phyloP scores from a whole-genome alignment of 37 sponge, comb jelly and placozoan species.

The Geodia barretti region DNA sequence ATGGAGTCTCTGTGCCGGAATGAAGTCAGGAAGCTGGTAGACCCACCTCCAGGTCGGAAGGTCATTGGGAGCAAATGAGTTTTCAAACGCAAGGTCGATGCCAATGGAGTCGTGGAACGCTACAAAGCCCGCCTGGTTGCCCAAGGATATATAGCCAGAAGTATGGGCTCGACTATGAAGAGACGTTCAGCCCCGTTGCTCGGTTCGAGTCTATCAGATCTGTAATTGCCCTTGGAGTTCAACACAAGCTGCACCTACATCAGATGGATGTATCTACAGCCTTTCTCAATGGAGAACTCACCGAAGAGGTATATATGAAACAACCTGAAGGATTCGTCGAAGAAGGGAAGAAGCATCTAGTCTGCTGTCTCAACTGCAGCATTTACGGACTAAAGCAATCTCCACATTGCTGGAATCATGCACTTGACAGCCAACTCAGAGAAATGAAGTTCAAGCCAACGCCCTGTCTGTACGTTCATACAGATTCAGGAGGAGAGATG shows the following conservation, averaged over 20 bases:
- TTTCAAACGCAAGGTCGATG: conserved; percentile 47
- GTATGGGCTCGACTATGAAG: conserved; percentile 55
- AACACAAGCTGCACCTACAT: conserved; percentile 59
- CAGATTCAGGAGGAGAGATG: too few species aligned
- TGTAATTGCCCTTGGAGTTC: conserved; percentile 54
- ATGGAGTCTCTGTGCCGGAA: conserved; percentile 51
- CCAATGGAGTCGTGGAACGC: conserved; percentile 54
- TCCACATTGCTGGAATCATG: too few species aligned
- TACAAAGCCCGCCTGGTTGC: conserved; percentile 60
- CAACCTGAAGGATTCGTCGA: too few species aligned
- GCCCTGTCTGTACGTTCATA: conserved; percentile 62
- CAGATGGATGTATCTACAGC: conserved; percentile 68
- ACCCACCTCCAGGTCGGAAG: too few species aligned
- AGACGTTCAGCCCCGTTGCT: conserved; percentile 70
- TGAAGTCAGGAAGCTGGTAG: conserved; percentile 33
- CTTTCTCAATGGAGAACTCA: conserved; percentile 51
- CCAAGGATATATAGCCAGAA: conserved; percentile 64
- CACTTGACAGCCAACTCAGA: conserved; percentile 54
- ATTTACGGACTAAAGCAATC: too few species aligned
- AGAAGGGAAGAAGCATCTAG: too few species aligned
- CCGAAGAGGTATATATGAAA: conserved; percentile 72
- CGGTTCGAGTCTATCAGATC: conserved; percentile 50
- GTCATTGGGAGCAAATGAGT: conserved; percentile 73
- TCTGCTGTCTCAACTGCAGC: too few species aligned
- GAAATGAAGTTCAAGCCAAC: conserved; percentile 47